Percentiles rank a stretch among this genome's conserved stretches.
Evolutionary conservation across 2,113 vertebrate genomes (phyloP).

Genomic region (Dromas ardeola): DNA sequence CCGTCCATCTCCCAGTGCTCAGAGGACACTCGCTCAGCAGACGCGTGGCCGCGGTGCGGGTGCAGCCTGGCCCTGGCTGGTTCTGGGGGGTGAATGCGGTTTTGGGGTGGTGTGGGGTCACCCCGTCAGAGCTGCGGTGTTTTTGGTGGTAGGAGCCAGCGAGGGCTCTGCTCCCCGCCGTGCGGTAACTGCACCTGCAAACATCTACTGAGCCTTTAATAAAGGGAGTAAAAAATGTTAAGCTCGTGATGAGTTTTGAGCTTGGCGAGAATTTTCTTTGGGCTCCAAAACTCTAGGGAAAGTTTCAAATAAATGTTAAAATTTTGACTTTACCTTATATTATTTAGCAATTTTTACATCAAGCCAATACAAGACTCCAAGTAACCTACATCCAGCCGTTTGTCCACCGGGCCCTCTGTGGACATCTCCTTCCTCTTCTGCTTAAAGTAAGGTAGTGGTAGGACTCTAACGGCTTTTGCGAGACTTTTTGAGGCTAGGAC

Average conservation of each 20-base stretch:
- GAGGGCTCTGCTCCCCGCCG: background rate
- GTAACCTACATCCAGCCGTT: background rate
- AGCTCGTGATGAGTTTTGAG: background rate
- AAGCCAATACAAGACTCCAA: background rate
- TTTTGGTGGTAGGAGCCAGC: background rate
- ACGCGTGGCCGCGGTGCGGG: fast-evolving
- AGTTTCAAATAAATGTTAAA: background rate
- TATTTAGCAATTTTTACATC: background rate
- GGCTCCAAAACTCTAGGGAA: background rate
- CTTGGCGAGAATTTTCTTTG: background rate
- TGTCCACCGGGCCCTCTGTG: background rate
- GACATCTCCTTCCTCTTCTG: background rate
- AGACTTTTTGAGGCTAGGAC: background rate
- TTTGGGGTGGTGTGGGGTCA: background rate
- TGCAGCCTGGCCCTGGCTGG: no score
- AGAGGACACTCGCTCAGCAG: background rate
- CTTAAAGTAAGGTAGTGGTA: background rate
- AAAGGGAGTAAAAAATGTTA: background rate
- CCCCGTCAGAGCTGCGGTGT: background rate
- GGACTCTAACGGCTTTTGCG: background rate
- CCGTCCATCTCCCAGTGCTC: background rate
- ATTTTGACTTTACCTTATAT: background rate
- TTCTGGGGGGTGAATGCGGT: background rate
- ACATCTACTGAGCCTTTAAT: background rate
- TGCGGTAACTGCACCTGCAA: background rate